Conservation (phyloP, 1,140 invertebrate species). For the Teleopsis dalmanni region DNA sequence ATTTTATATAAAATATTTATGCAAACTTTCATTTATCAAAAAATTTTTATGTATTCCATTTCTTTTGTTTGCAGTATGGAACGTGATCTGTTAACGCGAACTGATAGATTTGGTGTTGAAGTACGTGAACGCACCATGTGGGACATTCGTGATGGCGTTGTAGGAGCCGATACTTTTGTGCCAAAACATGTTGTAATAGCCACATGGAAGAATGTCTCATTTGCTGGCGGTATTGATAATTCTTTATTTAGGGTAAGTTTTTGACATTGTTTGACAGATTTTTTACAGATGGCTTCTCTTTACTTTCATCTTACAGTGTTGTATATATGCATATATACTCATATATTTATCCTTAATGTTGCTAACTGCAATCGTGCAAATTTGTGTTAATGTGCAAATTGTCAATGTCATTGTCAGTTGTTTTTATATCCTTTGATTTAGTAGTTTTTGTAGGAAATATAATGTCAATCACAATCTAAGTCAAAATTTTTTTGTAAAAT, state of each 20-base stretch:
- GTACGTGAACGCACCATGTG: conserved; percentile 77
- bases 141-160: conserved; percentile 84
- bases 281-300: too few species aligned
- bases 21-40: neutral
- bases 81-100: conserved; percentile 63
- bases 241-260: conserved; percentile 64
- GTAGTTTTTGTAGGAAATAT: too few species aligned
- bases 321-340: too few species aligned
- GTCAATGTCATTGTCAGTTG: too few species aligned
- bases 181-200: conserved; percentile 84
- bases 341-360: too few species aligned
- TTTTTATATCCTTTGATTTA: too few species aligned
- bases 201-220: conserved; percentile 96
- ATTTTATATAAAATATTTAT: neutral
- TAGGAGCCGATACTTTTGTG: conserved; percentile 80
- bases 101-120: conserved; percentile 77
- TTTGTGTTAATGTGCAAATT: too few species aligned
- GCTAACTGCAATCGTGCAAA: too few species aligned
- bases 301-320: too few species aligned
- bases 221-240: conserved; percentile 78
- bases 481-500: too few species aligned
- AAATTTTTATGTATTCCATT: conserved; percentile 4
- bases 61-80: conserved; percentile 49
- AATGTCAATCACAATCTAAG: too few species aligned
- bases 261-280: too few species aligned